These are phyloP conservation scores for Eubucco bourcierii DNA, from an alignment of 2,113 vertebrate genomes.

Conservation along the genomic window DNA sequence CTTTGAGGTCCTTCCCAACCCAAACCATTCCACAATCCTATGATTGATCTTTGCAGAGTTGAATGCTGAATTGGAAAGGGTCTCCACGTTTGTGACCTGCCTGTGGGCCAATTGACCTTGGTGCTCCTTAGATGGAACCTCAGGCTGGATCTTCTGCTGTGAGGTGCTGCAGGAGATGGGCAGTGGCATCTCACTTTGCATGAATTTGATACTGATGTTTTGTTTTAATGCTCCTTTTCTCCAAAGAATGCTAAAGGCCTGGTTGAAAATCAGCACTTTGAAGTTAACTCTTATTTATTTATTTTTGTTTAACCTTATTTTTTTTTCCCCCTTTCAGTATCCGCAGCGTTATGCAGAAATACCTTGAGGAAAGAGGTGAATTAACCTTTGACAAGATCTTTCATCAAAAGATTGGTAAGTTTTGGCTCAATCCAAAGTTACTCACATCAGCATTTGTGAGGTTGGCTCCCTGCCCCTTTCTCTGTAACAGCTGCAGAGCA, in stretches of 20 bases:
- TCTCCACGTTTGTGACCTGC: too few relatives aligned
- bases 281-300: background rate
- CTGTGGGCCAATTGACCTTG: background rate
- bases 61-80: background rate
- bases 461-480: background rate
- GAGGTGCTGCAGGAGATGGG: background rate
- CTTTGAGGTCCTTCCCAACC: too few relatives aligned
- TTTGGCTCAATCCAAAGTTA: background rate
- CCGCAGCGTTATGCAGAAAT: constrained; percentile 99
- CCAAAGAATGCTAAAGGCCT: background rate
- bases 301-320: rapidly evolving
- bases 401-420: constrained; percentile 97
- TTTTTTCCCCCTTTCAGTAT: constrained; percentile 79
- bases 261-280: background rate
- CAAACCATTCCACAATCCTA: too few relatives aligned
- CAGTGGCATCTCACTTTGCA: background rate
- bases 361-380: constrained; percentile 93
- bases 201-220: background rate
- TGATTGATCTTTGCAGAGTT: background rate
- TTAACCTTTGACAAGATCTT: constrained; percentile 98
- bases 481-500: background rate
- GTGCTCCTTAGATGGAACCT: background rate
- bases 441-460: background rate
- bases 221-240: background rate
- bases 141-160: background rate